phyloP scores from a whole-genome alignment of 2,113 vertebrate genomes.

The Muntiacus muntjak region DNA sequence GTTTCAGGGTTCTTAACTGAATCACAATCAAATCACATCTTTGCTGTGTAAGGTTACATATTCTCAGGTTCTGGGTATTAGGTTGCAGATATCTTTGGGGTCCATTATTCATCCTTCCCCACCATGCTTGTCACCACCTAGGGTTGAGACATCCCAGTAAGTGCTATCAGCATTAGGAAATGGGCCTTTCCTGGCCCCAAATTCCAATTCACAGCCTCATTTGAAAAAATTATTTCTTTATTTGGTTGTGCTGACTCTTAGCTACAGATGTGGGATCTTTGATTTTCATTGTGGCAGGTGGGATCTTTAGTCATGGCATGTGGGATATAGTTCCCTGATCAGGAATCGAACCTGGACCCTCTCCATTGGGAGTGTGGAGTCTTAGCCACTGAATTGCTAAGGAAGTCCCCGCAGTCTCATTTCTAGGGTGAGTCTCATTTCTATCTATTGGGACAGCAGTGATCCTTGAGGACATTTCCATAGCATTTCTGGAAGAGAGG shows the following conservation, averaged over 20 bases:
- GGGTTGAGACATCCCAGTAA: background rate
- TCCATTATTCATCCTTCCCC: no score
- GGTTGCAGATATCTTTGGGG: background rate
- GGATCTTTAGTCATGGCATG: background rate
- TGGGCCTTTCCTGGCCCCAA: rapidly evolving
- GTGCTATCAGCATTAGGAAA: background rate
- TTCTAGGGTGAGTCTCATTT: background rate
- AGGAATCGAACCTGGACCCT: background rate
- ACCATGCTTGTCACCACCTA: background rate
- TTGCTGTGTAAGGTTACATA: background rate
- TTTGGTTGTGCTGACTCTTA: background rate
- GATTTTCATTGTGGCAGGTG: background rate
- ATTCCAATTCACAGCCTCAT: background rate
- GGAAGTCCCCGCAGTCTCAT: background rate
- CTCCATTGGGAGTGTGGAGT: background rate
- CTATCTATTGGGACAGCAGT: background rate
- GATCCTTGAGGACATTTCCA: background rate
- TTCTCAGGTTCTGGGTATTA: background rate
- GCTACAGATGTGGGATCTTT: background rate
- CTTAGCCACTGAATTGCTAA: background rate
- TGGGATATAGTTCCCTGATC: background rate
- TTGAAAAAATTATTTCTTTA: background rate
- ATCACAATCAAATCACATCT: background rate
- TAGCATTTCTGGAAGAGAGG: background rate
- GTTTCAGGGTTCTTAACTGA: rapidly evolving